Base-by-base conservation (phyloP, 2,113 vertebrate genomes). In the Clinocottus analis region DNA sequence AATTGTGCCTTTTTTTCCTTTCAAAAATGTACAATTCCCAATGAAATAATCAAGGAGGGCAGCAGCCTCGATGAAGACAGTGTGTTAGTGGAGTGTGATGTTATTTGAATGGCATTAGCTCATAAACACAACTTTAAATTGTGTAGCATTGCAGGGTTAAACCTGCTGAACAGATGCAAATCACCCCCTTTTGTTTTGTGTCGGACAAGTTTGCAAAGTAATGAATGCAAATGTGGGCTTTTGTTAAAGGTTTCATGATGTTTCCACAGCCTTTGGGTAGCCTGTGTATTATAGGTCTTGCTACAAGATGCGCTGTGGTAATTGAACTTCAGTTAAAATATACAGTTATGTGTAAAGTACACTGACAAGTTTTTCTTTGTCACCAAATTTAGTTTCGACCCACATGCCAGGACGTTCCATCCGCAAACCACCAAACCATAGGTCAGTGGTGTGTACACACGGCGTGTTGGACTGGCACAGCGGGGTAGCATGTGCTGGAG, bases 91-190 rank as follows among this genome's bases (percentile, higher is more conserved):
- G 33, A 75, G 14, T 47, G 25, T 13, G 23, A 33, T 63, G 55
- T 77, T 70, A 62, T 68, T 31, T 56, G 51, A 80, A 84, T 88
- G 64, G 70, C 45, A n/a, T 77, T 9, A 77, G 49, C 78, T 80
- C 59, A 73, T 75, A 80, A 70, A 74, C 62, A 68, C 25, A 61
- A 7, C 17, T 68, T 82, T 77, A 47, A 80, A 77, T 35, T 68
- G 27, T 12, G 49, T 61, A 29, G 49, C 14, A 39, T 14, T 67
- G 64, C 47, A 17, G 12, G 35, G 41, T 60, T 25, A 55, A 55
- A 55, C 51, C 19, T 55, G 11, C n/a, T 82, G 75, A 72, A 70
- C 37, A 47, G 56, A 70, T 85, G 71, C 65, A 77, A 43, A 21
- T 27, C 39, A 27, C 58, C 4, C 45, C 43, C 16, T 56, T 59